A percentile compares a stretch with the other conserved stretches of the same genome.
Evolutionary conservation across 2,113 vertebrate genomes (phyloP).

Genomic region (Mohoua ochrocephala): DNA sequence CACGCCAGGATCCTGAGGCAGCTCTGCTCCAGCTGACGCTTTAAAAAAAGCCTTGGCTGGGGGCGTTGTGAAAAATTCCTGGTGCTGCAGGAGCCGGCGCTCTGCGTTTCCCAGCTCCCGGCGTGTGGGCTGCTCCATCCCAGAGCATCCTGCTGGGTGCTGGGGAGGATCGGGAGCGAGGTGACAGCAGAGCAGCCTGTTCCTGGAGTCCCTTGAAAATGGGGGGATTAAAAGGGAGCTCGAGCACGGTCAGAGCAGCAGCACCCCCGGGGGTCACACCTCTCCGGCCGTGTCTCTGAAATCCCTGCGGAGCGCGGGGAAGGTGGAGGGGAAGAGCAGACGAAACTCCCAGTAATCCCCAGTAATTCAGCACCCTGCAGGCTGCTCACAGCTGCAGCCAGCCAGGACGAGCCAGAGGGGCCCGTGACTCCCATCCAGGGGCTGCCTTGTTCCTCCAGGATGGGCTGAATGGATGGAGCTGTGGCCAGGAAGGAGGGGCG

Average conservation of each 20-base stretch:
- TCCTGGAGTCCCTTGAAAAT: background rate
- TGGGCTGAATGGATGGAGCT: background rate
- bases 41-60: conserved; percentile 45
- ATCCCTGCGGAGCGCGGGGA: background rate
- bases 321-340: background rate
- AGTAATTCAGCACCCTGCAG: rapidly evolving
- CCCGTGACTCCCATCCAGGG: background rate
- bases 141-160: background rate
- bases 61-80: conserved; percentile 34
- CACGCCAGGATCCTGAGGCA: background rate
- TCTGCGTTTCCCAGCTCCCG: background rate
- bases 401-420: background rate
- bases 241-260: background rate
- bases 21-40: conserved; percentile 38
- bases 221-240: background rate
- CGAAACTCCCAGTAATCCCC: background rate
- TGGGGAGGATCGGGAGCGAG: background rate
- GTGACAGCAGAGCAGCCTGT: background rate
- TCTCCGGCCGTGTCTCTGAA: background rate
- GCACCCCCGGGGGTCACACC: rapidly evolving
- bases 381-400: background rate
- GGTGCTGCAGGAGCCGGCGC: background rate
- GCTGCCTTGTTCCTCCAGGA: background rate
- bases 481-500: background rate
- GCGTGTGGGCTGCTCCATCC: background rate